Evolutionary conservation across 2,797 vertebrate genomes (phyloP).

Genomic region (Decapterus maruadsi): DNA sequence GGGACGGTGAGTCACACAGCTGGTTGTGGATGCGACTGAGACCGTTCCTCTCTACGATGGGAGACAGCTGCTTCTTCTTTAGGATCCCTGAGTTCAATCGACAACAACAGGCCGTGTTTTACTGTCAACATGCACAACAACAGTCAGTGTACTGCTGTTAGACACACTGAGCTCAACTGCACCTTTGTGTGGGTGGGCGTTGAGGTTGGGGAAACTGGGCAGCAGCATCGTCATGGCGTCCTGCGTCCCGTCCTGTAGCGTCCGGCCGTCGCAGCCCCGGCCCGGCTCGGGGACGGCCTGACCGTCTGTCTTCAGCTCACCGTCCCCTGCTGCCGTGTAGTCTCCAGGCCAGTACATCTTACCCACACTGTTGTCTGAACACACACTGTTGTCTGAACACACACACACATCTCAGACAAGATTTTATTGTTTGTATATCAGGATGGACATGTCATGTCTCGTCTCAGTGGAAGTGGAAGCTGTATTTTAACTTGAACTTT

Average conservation of each 20-base stretch:
- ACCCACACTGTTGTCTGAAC: conserved; percentile 74
- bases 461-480: too few relatives aligned
- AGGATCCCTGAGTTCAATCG: conserved; percentile 88
- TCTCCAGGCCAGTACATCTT: conserved; percentile 74
- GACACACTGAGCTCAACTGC: background rate
- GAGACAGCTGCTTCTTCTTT: conserved; percentile 93
- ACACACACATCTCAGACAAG: background rate
- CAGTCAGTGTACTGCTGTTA: too few relatives aligned
- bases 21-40: conserved; percentile 86
- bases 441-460: too few relatives aligned
- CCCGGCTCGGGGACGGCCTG: conserved; percentile 53
- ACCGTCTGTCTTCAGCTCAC: conserved; percentile 75
- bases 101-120: background rate
- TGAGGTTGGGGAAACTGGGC: conserved; percentile 83
- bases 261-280: conserved; percentile 25
- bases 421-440: too few relatives aligned
- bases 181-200: conserved; percentile 90
- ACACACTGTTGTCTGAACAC: conserved; percentile 70
- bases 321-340: conserved; percentile 69
- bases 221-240: conserved; percentile 74
- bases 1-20: conserved; percentile 82
- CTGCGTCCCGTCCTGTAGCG: conserved; percentile 62
- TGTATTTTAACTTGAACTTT: too few relatives aligned
- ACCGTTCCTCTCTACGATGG: conserved; percentile 90
- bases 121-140: background rate